Percentiles rank a stretch among this genome's conserved stretches.
These are phyloP conservation scores for Trichonephila clavata DNA, from an alignment of 1,140 invertebrate species.

Conservation along the genomic window DNA sequence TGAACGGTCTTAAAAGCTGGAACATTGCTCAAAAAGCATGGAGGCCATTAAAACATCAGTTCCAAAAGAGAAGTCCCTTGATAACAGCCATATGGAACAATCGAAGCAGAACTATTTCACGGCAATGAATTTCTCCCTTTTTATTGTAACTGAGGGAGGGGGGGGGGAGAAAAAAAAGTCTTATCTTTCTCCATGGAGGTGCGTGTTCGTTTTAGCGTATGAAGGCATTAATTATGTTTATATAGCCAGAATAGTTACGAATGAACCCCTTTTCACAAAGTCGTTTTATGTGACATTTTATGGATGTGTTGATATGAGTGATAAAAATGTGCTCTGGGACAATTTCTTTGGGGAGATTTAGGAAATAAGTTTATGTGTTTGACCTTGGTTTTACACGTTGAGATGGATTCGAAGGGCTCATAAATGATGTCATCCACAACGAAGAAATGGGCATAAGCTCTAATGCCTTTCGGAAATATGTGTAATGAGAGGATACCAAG, in stretches of 20 bases:
- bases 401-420: not conserved
- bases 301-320: not conserved
- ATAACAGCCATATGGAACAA: not conserved
- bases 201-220: not conserved
- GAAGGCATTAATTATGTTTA: constrained; percentile 4
- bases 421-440: not conserved
- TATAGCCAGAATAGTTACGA: not conserved
- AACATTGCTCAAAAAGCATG: constrained; percentile 6
- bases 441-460: not conserved
- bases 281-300: constrained; percentile 10
- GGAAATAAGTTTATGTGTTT: not conserved
- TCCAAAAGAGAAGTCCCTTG: not conserved
- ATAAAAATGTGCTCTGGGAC: not conserved
- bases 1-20: not conserved
- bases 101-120: constrained; percentile 22
- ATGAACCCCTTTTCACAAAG: not conserved
- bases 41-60: not conserved
- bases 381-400: not conserved
- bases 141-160: not conserved
- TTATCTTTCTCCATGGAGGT: not conserved
- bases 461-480: not conserved
- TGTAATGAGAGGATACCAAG: not conserved
- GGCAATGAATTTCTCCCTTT: constrained; percentile 23
- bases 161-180: not conserved
- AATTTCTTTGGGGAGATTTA: not conserved